A percentile compares a stretch with the other conserved stretches of the same genome.
These are phyloP conservation scores for Apis mellifera DNA, from an alignment of 1,140 invertebrate species.

Conservation along the genomic window Amel_HAv3.1 CM009932.2:14414501-14415000, in stretches of 20 bases:
- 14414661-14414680: constrained; percentile 44
- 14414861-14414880: not conserved
- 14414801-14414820: not conserved
- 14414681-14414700: constrained; percentile 54
- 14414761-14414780: not conserved
- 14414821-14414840: not conserved
- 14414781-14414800: not conserved
- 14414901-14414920: not conserved
- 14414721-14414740: constrained; percentile 43
- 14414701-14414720: not conserved
- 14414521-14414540: constrained; percentile 53
- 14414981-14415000: not conserved
- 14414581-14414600: constrained; percentile 79
- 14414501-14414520: constrained; percentile 72
- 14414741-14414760: constrained; percentile 33
- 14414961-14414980: not conserved
- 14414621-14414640: constrained; percentile 69
- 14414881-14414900: not conserved
- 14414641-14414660: constrained; percentile 65
- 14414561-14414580: constrained; percentile 79
- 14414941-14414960: not conserved
- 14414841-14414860: not conserved
- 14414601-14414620: constrained; percentile 76
- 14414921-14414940: not conserved
- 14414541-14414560: constrained; percentile 76